These are phyloP conservation scores for Pseudomyrmex gracilis DNA, from an alignment of 1,140 invertebrate genomes.

Conservation along the genomic window DNA sequence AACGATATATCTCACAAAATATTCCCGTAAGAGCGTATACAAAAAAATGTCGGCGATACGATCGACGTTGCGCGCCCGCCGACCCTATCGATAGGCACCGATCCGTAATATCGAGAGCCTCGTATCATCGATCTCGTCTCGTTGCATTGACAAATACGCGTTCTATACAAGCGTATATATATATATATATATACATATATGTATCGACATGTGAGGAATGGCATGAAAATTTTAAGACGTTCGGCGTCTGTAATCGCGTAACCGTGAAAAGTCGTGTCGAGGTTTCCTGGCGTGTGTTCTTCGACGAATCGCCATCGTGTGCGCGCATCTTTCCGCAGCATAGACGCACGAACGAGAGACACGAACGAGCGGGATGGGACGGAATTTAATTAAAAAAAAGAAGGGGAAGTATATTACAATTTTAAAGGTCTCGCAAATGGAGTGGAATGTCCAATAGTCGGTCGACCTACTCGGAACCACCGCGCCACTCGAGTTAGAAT, in stretches of 20 bases:
- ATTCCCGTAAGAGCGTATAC: constrained; percentile 3
- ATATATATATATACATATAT: too few relatives aligned
- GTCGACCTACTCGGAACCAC: constrained; percentile 57
- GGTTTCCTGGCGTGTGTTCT: constrained; percentile 11
- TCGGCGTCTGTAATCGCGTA: constrained; percentile 40
- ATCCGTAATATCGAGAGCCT: constrained; percentile 42
- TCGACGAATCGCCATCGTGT: constrained; percentile 14
- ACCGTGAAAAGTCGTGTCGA: constrained; percentile 28
- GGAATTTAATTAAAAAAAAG: constrained; percentile 72
- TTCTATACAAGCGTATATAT: constrained; percentile 8
- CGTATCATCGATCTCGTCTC: constrained; percentile 38
- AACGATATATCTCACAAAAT: constrained; percentile 58
- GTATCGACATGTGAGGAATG: constrained; percentile 35
- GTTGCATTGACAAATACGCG: constrained; percentile 34
- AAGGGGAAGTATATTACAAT: constrained; percentile 68
- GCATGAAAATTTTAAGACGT: constrained; percentile 38
- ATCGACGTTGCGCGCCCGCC: not conserved
- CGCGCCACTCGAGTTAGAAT: constrained; percentile 53
- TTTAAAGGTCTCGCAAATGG: constrained; percentile 70
- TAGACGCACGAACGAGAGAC: constrained; percentile 36
- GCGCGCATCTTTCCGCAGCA: constrained; percentile 14
- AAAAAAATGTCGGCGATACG: constrained; percentile 47
- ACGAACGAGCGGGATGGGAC: constrained; percentile 40
- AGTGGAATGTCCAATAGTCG: constrained; percentile 74
- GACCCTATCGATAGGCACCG: constrained; percentile 44